Base-by-base conservation (phyloP, 2,797 vertebrate genomes). In the Remorina albescens region DNA sequence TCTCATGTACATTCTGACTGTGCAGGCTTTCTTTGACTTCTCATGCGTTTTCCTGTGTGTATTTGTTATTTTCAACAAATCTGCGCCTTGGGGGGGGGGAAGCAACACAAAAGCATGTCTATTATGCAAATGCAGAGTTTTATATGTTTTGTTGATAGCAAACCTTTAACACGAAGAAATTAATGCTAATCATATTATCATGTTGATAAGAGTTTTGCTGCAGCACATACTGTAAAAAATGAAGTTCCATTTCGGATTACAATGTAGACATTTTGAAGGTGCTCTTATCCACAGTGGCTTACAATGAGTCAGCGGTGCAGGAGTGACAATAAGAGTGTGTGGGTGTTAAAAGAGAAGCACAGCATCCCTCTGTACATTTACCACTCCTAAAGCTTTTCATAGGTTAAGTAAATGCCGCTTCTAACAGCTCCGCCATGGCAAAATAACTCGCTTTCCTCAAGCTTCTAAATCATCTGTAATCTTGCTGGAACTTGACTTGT, bases 261-360 rank as follows among this genome's bases (percentile, higher is more conserved):
- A 25, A 60, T 64, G 28, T 21, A 69, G 75, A 71, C 54, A 64
- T 76, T 74, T 60, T 54, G 58, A 82, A 67, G 62, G 46, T 42
- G 51, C 71, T 77, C 56, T 70, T 61, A 79, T 65, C 47, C 62
- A 58, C 63, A 81, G 83, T 42, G 63, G 67, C 80, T 83, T 60
- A 87, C 81, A 75, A 67, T 86, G 85, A 83, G 76, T 88, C 86
- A 88, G 73, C 54, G 16, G 39, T 62, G 74, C 76, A 25, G 76
- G 67, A 86, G 63, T 25, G 85, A 86, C 81, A 88, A 87, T 81
- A 78, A 71, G 84, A 76, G 70, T 54, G 75, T 62, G 88, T 87
- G 85, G 82, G 85, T 69, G 88, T 83, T 61, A 42, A 84, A 81
- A 87, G 73, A 78, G 64, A 81, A 60, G 54, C 80, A 59, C 58